Evolutionary conservation across 1,140 invertebrate genomes (phyloP).

Genomic region (Ips typographus): DNA sequence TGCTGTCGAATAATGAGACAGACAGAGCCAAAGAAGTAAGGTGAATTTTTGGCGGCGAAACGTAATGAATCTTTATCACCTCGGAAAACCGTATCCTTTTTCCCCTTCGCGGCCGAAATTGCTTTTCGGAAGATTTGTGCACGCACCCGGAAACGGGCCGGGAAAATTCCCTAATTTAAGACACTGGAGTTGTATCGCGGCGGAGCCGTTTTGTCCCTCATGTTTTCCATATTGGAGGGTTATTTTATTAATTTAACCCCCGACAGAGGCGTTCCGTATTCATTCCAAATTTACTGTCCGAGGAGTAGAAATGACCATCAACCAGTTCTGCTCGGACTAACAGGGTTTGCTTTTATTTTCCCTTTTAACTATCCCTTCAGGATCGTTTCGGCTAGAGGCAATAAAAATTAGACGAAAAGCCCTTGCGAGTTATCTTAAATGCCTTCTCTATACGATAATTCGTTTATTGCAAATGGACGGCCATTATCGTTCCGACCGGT

Average conservation of each 20-base stretch:
- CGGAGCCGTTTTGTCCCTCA: slow-evolving; percentile 22
- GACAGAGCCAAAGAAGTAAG: slow-evolving; percentile 1
- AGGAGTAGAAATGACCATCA: neutral
- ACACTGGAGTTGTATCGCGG: slow-evolving; percentile 43
- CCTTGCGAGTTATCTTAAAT: slow-evolving; percentile 12
- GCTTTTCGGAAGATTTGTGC: slow-evolving; percentile 50
- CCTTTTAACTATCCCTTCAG: neutral
- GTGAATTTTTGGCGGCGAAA: slow-evolving; percentile 38
- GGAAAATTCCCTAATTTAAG: slow-evolving; percentile 45
- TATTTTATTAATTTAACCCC: neutral
- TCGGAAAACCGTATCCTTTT: slow-evolving; percentile 49
- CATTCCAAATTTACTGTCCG: no score
- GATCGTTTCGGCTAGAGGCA: slow-evolving; percentile 2
- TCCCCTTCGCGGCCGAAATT: slow-evolving; percentile 45
- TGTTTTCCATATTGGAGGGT: slow-evolving; percentile 2
- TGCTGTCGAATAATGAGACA: no score
- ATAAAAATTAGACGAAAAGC: slow-evolving; percentile 12
- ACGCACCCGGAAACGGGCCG: slow-evolving; percentile 48
- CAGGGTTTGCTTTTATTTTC: slow-evolving; percentile 7
- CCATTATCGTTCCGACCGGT: slow-evolving; percentile 7
- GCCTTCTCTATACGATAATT: slow-evolving; percentile 12
- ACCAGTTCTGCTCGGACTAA: neutral
- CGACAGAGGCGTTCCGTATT: no score
- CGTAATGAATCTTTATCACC: slow-evolving; percentile 50
- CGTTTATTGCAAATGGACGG: slow-evolving; percentile 11